These are phyloP conservation scores for Nephrocerus scutellatus DNA, from an alignment of 2,888 invertebrate genomes.

Conservation along the genomic window DNA sequence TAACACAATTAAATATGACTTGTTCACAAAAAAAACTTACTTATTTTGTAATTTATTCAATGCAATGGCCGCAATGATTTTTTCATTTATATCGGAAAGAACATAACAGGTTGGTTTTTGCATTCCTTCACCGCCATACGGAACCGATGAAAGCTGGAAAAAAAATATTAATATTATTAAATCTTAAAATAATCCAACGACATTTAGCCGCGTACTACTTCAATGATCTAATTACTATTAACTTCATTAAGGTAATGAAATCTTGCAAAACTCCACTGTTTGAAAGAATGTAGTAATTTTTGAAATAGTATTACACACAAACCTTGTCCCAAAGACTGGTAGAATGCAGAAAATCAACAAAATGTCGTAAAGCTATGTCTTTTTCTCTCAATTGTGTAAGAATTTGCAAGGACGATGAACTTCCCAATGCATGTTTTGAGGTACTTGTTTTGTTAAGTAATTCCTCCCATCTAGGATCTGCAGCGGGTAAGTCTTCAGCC, in stretches of 20 bases:
- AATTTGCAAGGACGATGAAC: conserved; percentile 75
- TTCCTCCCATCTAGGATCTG: conserved; percentile 66
- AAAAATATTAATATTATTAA: too few species aligned
- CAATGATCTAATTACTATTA: conserved; percentile 1
- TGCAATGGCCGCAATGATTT: conserved; percentile 66
- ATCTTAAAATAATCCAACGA: background rate
- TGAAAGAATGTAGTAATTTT: conserved; percentile 24
- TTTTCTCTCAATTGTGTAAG: conserved; percentile 82
- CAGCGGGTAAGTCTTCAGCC: conserved; percentile 79
- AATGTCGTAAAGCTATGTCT: conserved; percentile 69
- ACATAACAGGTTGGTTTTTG: conserved; percentile 49
- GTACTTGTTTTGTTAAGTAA: conserved; percentile 33
- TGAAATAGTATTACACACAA: too few species aligned
- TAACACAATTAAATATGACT: too few species aligned
- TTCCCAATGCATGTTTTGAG: conserved; percentile 53
- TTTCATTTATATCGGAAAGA: conserved; percentile 71
- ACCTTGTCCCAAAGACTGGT: conserved; percentile 61
- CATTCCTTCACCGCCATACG: conserved; percentile 34
- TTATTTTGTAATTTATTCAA: conserved; percentile 57
- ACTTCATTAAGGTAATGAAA: background rate
- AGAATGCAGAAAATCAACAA: conserved; percentile 67
- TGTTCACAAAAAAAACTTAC: conserved; percentile 22
- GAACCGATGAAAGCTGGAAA: conserved; percentile 38
- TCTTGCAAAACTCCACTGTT: background rate
- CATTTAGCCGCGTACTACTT: background rate